phyloP scores from a whole-genome alignment of 2,797 vertebrate species.

The Lacerta viridis region DNA sequence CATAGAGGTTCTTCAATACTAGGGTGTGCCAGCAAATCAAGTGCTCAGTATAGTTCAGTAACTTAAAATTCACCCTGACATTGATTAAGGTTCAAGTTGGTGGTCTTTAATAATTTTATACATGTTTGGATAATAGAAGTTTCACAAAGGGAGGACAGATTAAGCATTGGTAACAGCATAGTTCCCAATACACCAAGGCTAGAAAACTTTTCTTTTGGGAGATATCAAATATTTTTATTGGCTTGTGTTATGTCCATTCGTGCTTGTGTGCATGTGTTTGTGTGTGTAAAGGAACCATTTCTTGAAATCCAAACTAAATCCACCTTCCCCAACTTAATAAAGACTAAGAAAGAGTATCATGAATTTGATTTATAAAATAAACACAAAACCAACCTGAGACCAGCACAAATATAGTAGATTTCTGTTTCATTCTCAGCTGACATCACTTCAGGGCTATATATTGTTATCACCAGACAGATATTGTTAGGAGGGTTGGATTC shows the following conservation, averaged over 20 bases:
- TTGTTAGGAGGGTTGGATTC: neutral
- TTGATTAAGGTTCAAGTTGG: neutral
- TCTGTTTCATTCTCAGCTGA: constrained; percentile 36
- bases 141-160: neutral
- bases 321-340: neutral
- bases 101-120: neutral
- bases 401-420: constrained; percentile 8
- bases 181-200: neutral
- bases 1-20: neutral
- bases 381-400: neutral
- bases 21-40: neutral
- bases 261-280: neutral
- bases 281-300: neutral
- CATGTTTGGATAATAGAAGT: neutral
- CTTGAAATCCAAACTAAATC: neutral
- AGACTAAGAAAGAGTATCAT: constrained; percentile 4
- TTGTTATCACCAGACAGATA: constrained; percentile 9
- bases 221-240: neutral
- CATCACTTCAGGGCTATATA: neutral
- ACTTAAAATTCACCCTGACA: neutral
- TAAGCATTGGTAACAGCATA: neutral
- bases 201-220: neutral
- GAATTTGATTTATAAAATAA: constrained; percentile 26
- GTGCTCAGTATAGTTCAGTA: neutral
- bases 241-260: neutral